These are phyloP conservation scores for Heliocidaris tuberculata DNA, from an alignment of 35 echinoderm and acorn worm genomes.

Conservation along the genomic window DNA sequence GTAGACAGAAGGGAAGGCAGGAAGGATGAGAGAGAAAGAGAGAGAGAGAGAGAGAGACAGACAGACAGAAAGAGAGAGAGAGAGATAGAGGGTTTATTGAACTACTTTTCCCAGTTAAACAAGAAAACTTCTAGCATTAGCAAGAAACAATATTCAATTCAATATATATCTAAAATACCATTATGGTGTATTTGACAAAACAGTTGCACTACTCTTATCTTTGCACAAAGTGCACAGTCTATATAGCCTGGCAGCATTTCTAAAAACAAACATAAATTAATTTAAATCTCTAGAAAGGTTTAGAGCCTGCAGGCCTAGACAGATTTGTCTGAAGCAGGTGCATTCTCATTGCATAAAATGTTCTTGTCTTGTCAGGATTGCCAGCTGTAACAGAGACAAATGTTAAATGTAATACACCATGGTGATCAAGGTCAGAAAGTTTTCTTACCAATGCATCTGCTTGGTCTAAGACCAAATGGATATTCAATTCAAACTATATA, in stretches of 20 bases:
- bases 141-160: too few species aligned
- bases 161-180: too few species aligned
- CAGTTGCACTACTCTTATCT: not conserved
- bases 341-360: not conserved
- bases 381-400: not conserved
- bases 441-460: not conserved
- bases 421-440: not conserved
- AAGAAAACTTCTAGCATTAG: too few species aligned
- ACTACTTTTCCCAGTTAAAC: too few species aligned
- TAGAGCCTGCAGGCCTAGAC: not conserved
- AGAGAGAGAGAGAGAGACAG: too few species aligned
- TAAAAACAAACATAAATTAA: not conserved
- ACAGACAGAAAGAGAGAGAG: not conserved
- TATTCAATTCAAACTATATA: not conserved
- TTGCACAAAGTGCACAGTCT: too few species aligned
- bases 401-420: too few species aligned
- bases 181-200: not conserved
- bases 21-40: not conserved
- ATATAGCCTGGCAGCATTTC: not conserved
- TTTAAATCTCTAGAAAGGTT: conserved; percentile 1
- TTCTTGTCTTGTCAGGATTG: not conserved
- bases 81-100: too few species aligned
- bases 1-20: not conserved
- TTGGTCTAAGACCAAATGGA: not conserved
- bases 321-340: not conserved